Evolutionary conservation across 2,113 vertebrate species (phyloP).

Genomic region (Holacanthus passer): DNA sequence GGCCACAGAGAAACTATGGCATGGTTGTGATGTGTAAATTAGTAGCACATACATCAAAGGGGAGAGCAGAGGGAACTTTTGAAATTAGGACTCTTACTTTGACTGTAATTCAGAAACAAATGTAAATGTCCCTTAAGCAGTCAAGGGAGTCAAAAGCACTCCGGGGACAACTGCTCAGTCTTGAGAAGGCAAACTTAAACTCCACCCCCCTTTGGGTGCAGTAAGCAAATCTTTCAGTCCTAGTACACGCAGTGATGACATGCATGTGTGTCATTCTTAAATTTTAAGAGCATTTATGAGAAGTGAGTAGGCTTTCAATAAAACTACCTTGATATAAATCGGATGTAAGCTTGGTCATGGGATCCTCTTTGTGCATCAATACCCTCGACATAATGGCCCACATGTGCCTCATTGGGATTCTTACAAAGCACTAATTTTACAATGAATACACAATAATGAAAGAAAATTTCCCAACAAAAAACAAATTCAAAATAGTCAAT

Average conservation of each 20-base stretch:
- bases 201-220: slow-evolving; percentile 27
- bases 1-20: slow-evolving; percentile 70
- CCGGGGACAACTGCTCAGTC: background rate
- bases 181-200: slow-evolving; percentile 35
- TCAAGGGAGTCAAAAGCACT: background rate
- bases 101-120: background rate
- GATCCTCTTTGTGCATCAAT: background rate
- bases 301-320: background rate
- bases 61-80: slow-evolving; percentile 13
- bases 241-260: slow-evolving; percentile 2
- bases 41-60: slow-evolving; percentile 36
- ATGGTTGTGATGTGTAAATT: slow-evolving; percentile 65
- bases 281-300: background rate
- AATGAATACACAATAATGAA: background rate
- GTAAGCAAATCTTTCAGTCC: background rate
- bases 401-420: background rate
- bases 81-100: background rate
- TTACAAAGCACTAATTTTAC: background rate
- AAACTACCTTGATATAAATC: background rate
- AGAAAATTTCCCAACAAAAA: background rate
- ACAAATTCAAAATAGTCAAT: background rate
- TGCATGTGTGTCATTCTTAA: slow-evolving; percentile 7
- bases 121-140: background rate
- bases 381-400: background rate
- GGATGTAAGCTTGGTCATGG: background rate